A percentile compares a stretch with the other conserved stretches of the same genome.
phyloP scores from a whole-genome alignment of 2,113 vertebrate genomes.

The Ivindomyrus marchei region DNA sequence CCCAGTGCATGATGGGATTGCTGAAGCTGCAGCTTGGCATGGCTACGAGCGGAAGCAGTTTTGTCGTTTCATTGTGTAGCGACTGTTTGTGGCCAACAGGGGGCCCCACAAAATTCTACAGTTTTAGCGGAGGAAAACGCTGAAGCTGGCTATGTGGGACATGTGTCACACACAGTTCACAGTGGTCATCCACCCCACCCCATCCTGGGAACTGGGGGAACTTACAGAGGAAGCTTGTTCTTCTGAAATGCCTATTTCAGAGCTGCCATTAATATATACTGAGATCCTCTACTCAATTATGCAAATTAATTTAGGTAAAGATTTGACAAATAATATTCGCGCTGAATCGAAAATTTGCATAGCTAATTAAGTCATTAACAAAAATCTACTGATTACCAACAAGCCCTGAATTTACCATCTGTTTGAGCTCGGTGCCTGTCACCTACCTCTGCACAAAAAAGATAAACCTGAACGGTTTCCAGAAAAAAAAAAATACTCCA shows the following conservation, averaged over 20 bases:
- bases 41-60: background rate
- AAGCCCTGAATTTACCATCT: conserved; percentile 94
- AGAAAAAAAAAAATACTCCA: conserved; percentile 55
- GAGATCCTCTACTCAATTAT: conserved; percentile 87
- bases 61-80: background rate
- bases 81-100: background rate
- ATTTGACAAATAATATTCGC: conserved; percentile 96
- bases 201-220: conserved; percentile 20
- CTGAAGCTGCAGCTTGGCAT: background rate
- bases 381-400: conserved; percentile 93
- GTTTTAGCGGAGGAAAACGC: background rate
- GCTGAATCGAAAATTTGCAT: conserved; percentile 98
- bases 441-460: conserved; percentile 74
- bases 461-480: conserved; percentile 66
- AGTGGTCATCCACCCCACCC: conserved; percentile 29
- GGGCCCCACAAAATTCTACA: background rate
- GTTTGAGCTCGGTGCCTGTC: conserved; percentile 85
- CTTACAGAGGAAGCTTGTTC: conserved; percentile 40
- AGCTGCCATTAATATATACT: conserved; percentile 67
- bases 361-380: conserved; percentile 99
- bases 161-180: conserved; percentile 38
- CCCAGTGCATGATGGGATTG: background rate
- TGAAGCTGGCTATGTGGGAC: background rate
- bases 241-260: conserved; percentile 36
- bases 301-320: conserved; percentile 98